phyloP scores from a whole-genome alignment of 2,888 invertebrate species.

The Phrixothrix hirtus region DNA sequence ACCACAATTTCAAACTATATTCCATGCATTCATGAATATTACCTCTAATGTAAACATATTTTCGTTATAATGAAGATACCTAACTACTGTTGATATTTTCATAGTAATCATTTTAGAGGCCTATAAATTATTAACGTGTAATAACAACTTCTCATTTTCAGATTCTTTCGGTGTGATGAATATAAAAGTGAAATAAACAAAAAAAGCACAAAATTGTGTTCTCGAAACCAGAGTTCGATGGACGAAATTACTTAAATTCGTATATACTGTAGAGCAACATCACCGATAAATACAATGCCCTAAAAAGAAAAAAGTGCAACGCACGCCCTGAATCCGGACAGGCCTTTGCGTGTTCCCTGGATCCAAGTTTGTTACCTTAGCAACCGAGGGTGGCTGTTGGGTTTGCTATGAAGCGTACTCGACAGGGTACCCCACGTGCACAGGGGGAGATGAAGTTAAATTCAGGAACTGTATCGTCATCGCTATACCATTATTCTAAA shows the following conservation, averaged over 20 bases:
- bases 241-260: too few relatives aligned
- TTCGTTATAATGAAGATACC: too few relatives aligned
- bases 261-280: background rate
- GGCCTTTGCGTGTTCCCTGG: conserved; percentile 30
- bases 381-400: conserved; percentile 31
- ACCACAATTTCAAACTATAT: too few relatives aligned
- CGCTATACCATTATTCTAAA: conserved; percentile 33
- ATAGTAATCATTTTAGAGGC: background rate
- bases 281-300: conserved; percentile 8
- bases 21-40: too few relatives aligned
- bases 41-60: too few relatives aligned
- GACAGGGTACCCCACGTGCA: conserved; percentile 32
- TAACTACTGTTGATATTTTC: too few relatives aligned
- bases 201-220: too few relatives aligned
- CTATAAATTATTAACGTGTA: too few relatives aligned
- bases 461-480: conserved; percentile 35
- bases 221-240: too few relatives aligned
- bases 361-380: conserved; percentile 32
- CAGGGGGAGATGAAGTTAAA: conserved; percentile 28
- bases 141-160: too few relatives aligned
- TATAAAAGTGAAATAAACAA: too few relatives aligned
- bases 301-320: conserved; percentile 24
- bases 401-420: conserved; percentile 24
- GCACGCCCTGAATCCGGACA: conserved; percentile 16
- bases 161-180: too few relatives aligned